Evolutionary conservation across 2,113 vertebrate genomes (phyloP), one percentile per base, ranked within the genome.

Genomic region (Actenoides lindsayi): DNA sequence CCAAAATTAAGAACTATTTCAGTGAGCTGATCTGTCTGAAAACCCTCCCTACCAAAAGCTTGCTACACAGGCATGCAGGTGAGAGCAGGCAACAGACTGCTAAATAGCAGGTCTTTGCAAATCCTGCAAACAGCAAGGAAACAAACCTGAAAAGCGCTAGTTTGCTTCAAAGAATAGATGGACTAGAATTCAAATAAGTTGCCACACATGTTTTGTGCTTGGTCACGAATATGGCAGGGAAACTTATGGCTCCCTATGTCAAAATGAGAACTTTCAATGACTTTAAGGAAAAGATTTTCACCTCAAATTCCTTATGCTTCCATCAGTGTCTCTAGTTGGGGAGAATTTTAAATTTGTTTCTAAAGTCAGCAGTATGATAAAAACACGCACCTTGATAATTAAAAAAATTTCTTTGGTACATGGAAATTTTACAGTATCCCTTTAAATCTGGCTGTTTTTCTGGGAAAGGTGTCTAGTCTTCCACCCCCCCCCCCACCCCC

Each of bases 131-230:
- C 5, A 28, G 1, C 2, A 15, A 62, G 54, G 31, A 74, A 24
- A n/a, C 1, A 13, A 69, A 70, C 4, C 5, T 84, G 69, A 80
- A 65, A 89, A 67, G 4, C 0, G 0, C 9, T 8, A 5, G 3
- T 46, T 84, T 81, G 5, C 17, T 41, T 75, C 63, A 78, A 77
- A 90, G 51, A 48, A 50, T 13, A 50, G 17, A 5, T 16, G 5
- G 13, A 13, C 8, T 54, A 50, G 17, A 60, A 84, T 56, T 89
- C 41, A 42, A 21, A 10, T 24, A 41, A 70, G 11, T 44, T 67
- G 9, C 13, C 18, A 37, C 19, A 42, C 1, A 2, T 15, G 10
- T 50, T 83, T 77, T 63, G 2, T 31, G 5, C 64, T 86, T 59
- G 21, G 37, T 6, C 2, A n/a, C 76, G 30, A 87, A 46, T 65